Conservation (phyloP, 2,888 invertebrate species). For the Muschampia plurimacula region DNA sequence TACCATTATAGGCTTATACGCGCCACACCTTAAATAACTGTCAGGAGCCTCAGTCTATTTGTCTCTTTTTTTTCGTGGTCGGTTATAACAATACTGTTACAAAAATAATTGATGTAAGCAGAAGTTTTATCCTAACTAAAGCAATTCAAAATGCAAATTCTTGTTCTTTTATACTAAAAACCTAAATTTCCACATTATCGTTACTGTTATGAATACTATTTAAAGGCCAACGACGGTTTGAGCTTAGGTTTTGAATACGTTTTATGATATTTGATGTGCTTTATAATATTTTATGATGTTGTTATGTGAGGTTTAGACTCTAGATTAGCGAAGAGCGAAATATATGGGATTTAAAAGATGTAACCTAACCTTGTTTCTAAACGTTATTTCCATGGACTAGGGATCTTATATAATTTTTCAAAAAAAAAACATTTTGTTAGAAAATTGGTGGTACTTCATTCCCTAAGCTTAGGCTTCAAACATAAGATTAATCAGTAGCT, state of each 20-base stretch:
- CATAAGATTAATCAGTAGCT: neutral
- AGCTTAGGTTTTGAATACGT: neutral
- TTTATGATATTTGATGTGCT: neutral
- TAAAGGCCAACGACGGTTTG: neutral
- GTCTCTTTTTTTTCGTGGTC: no score
- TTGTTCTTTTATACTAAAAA: neutral
- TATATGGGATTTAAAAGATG: neutral
- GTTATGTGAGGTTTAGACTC: neutral
- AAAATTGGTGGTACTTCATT: neutral
- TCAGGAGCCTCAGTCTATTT: no score
- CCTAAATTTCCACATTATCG: neutral
- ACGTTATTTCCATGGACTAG: neutral
- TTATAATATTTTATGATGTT: neutral
- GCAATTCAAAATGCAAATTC: neutral
- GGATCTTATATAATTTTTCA: neutral
- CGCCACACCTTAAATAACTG: no score
- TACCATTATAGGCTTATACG: no score
- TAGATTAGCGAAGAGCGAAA: neutral
- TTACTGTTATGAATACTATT: neutral
- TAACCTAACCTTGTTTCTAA: neutral
- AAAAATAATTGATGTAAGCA: no score
- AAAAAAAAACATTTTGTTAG: slow-evolving; percentile 1
- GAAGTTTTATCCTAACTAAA: neutral
- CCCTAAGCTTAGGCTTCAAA: neutral
- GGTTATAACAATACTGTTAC: no score